Evolutionary conservation across 2,888 invertebrate species (phyloP).

Genomic region (Eupithecia vulgata): DNA sequence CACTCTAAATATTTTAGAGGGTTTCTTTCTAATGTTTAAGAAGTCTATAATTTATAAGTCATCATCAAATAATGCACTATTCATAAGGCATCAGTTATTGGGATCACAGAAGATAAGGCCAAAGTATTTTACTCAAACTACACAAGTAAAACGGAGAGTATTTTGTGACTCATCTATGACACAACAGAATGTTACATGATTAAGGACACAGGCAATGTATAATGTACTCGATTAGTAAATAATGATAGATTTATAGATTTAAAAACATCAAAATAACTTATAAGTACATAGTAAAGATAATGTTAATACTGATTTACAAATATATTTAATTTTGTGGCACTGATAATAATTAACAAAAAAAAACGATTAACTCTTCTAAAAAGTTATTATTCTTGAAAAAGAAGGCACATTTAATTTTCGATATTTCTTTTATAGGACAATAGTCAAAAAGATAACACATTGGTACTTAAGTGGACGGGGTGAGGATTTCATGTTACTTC

Average conservation of each 20-base stretch:
- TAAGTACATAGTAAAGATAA: conserved; percentile 52
- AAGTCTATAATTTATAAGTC: conserved; percentile 7
- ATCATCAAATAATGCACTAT: conserved; percentile 24
- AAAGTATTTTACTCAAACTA: conserved; percentile 23
- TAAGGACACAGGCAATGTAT: conserved; percentile 6
- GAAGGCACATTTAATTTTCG: conserved; percentile 9
- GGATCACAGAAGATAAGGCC: conserved; percentile 55
- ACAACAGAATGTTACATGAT: conserved; percentile 18
- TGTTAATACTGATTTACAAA: conserved; percentile 58
- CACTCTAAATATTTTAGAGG: neutral
- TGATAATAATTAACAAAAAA: conserved; percentile 15
- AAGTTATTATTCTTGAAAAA: neutral
- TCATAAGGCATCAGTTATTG: conserved; percentile 36
- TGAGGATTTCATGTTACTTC: conserved; percentile 41
- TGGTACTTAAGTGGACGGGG: conserved; percentile 54
- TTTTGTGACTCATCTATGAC: conserved; percentile 27
- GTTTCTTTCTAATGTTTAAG: neutral
- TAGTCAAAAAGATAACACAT: conserved; percentile 28
- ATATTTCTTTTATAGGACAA: neutral
- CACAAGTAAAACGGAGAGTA: neutral
- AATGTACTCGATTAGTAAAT: conserved; percentile 16
- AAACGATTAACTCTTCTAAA: neutral
- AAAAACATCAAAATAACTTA: conserved; percentile 39
- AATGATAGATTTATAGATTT: conserved; percentile 16
- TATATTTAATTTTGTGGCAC: conserved; percentile 54